phyloP scores from a whole-genome alignment of 1,140 invertebrate species.

The Ceratina australensis region DNA sequence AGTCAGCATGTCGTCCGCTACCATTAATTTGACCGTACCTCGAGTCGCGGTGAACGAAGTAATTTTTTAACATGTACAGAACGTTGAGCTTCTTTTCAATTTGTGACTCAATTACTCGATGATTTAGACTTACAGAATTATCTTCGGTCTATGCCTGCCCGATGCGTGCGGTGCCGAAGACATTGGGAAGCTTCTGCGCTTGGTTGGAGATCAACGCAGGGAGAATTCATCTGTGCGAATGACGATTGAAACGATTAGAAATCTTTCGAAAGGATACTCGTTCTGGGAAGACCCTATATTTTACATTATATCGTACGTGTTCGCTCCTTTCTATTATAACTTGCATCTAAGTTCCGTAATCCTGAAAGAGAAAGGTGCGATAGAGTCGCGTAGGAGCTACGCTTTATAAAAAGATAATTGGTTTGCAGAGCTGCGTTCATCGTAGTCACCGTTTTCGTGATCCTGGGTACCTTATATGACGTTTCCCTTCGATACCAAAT shows the following conservation, averaged over 20 bases:
- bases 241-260: conserved; percentile 58
- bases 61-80: background rate
- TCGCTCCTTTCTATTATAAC: background rate
- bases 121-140: conserved; percentile 63
- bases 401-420: background rate
- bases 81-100: background rate
- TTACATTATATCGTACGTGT: conserved; percentile 68
- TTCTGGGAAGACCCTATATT: conserved; percentile 68
- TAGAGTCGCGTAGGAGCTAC: background rate
- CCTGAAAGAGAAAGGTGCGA: background rate
- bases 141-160: conserved; percentile 72
- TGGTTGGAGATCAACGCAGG: conserved; percentile 39
- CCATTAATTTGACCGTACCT: conserved; percentile 48
- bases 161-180: conserved; percentile 64
- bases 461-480: conserved; percentile 66
- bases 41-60: conserved; percentile 50
- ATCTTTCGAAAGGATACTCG: conserved; percentile 63
- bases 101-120: conserved; percentile 1
- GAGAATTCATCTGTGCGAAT: conserved; percentile 58
- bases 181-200: conserved; percentile 58
- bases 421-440: conserved; percentile 57
- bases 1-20: conserved; percentile 59
- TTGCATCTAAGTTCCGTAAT: no score
- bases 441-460: conserved; percentile 49
- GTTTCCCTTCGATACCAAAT: conserved; percentile 64